Base-by-base conservation (phyloP, 2,113 vertebrate genomes). In the Forbesichthys papilliferus region DNA sequence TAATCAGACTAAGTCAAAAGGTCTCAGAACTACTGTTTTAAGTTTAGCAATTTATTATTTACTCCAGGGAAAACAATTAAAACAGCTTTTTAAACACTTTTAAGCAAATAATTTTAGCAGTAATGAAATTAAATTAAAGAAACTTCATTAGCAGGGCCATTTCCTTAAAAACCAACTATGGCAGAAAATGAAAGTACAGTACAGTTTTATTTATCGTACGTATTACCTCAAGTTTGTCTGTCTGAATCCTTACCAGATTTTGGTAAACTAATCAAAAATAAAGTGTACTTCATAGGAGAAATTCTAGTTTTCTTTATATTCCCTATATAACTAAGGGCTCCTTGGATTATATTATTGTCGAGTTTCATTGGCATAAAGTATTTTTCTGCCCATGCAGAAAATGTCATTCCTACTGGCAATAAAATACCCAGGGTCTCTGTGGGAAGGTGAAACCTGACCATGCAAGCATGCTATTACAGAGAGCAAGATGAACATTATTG, bases 381-480 rank as follows among this genome's bases (percentile, higher is more conserved):
- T 53, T 76, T 79, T 84, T 84, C 47, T 60, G 66, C 64, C n/a
- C 34, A 67, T 55, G 60, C 69, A 61, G 73, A 72, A 78, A 86
- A 88, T 77, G 73, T 78, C 73, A 83, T 74, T 83, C 66, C 71
- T 84, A 80, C 77, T 64, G 62, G 63, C 69, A 65, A 66, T 76
- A 66, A 83, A 80, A 86, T 73, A 82, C 72, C 72, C 72, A 5
- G 46, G 62, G 74, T 71, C 74, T 74, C 59, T 18, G 57, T 72
- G 52, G 70, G 70, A 52, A 46, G 46, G 54, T 20, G 75, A 81
- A 64, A 69, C 71, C 54, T 74, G 48, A 62, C 58, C 57, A 68
- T 69, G 61, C 52, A 3, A 66, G 53, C 48, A 52, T 64, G 77
- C 73, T 13, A 76, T 80, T 83, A 78, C 46, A 48, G 58, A 52